A percentile compares a stretch with the other conserved stretches of the same genome.
Conservation (phyloP, 2,113 vertebrate species). For the Excalfactoria chinensis region DNA sequence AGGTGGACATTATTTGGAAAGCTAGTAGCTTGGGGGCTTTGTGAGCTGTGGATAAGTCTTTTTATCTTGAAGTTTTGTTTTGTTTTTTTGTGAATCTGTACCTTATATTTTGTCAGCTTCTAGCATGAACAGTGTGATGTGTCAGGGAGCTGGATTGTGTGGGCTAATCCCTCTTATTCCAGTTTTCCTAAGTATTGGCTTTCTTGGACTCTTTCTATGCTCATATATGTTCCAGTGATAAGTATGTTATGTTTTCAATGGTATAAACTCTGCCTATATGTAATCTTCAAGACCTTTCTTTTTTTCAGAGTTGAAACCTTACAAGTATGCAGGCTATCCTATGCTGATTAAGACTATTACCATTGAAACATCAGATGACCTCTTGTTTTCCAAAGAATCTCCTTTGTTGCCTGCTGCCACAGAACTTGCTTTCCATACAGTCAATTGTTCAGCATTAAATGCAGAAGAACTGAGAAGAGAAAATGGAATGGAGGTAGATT, state of each 20-base stretch:
- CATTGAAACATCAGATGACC: conserved; percentile 93
- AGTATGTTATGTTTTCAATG: not conserved
- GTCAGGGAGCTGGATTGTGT: not conserved
- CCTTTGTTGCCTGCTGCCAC: conserved; percentile 91
- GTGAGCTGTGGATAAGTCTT: not conserved
- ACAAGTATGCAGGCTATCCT: conserved; percentile 98
- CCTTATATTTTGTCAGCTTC: not conserved
- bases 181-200: not conserved
- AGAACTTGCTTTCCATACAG: conserved; percentile 95
- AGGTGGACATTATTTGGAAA: not conserved
- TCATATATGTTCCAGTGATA: not conserved
- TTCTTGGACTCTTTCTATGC: not conserved
- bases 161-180: not conserved
- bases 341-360: conserved; percentile 98
- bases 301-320: conserved; percentile 92
- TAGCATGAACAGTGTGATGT: not conserved
- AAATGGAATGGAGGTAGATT: conserved; percentile 91
- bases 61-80: not conserved
- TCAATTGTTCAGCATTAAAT: conserved; percentile 97
- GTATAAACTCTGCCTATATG: not conserved
- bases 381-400: conserved; percentile 94
- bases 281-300: not conserved
- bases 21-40: not conserved
- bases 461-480: conserved; percentile 96
- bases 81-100: not conserved